Base-by-base conservation (phyloP, 2,888 invertebrate genomes). In the Scaptomyza polygonia region DNA sequence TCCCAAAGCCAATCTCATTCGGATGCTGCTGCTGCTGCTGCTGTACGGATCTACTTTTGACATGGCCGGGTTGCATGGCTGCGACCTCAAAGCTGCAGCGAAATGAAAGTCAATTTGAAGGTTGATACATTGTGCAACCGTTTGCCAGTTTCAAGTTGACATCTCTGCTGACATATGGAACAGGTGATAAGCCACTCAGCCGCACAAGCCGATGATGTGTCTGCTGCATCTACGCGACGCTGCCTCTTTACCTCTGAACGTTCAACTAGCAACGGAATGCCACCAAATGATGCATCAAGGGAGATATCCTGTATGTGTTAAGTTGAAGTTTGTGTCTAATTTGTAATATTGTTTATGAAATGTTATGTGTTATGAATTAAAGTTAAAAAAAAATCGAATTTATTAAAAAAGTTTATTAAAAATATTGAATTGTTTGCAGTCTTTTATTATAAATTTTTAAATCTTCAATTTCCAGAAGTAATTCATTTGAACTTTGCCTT, bases 71-170 rank as follows among this genome's bases (percentile, higher is more conserved):
- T 3, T 67, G 67, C 61, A 64, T 62, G 34, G n/a, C 11, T 72
- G 81, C 75, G 75, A 84, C 84, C 86, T 72, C 84, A 84, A 84
- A 84, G 86, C 86, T 84, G 72, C 81, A 66, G 16, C 80, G 54
- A 70, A 86, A 84, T 73, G 78, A 83, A 83, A 83, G 86, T 83
- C 82, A 83, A 83, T 83, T 84, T 80, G 63, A 86, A 80, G 81
- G 81, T 78, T 83, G 87, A 83, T 86, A 86, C 86, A 83, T 77
- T 69, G 81, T 64, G 57, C 70, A 49, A 59, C 66, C 74, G 36
- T 36, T 36, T 34, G 32, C 32, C 34, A 34, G 76, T 66, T 74
- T 53, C 68, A 69, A 75, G 57, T 68, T 86, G 80, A 67, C 76
- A 79, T 69, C 61, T 67, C 62, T 69, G 83, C 66, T 81, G 81